A percentile compares a stretch with the other conserved stretches of the same genome.
These are phyloP conservation scores for Romanogobio albipinnatus DNA, from an alignment of 2,113 vertebrate species.

Conservation along the genomic window DNA sequence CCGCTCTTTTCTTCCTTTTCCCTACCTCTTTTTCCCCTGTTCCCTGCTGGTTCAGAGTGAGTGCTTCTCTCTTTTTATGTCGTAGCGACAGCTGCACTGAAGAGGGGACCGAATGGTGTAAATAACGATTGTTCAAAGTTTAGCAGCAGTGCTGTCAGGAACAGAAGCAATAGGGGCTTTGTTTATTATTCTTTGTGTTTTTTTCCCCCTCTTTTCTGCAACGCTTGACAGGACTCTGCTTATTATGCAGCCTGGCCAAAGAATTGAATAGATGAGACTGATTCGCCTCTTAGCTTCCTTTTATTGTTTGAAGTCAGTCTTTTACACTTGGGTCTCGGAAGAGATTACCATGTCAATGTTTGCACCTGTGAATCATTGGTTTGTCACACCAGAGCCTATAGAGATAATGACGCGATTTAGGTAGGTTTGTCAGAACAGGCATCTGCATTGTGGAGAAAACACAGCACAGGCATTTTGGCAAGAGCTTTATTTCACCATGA, in stretches of 20 bases:
- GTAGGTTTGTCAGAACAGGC: constrained; percentile 28
- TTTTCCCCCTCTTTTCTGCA: constrained; percentile 58
- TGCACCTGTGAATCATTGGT: constrained; percentile 64
- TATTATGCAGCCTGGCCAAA: constrained; percentile 54
- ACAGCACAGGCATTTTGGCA: constrained; percentile 32
- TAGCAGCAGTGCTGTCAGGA: constrained; percentile 65
- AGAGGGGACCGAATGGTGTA: constrained; percentile 57
- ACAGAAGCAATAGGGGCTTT: constrained; percentile 65
- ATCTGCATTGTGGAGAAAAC: constrained; percentile 34
- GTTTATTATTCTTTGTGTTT: constrained; percentile 69
- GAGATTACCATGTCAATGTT: constrained; percentile 75
- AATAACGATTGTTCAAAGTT: constrained; percentile 68
- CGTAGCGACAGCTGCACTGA: constrained; percentile 68
- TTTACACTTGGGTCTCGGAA: constrained; percentile 54
- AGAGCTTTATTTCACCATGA: constrained; percentile 37
- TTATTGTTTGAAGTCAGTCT: constrained; percentile 62
- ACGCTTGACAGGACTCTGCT: constrained; percentile 64
- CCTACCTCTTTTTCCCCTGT: constrained; percentile 50
- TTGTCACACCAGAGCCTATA: constrained; percentile 62
- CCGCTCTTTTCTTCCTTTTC: not conserved
- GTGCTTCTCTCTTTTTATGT: constrained; percentile 58
- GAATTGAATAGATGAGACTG: constrained; percentile 63
- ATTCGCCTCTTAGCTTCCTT: constrained; percentile 54
- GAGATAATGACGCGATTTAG: constrained; percentile 35
- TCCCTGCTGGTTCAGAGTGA: constrained; percentile 37